Evolutionary conservation across 1,140 invertebrate species (phyloP), one percentile per base, ranked within the genome.

Genomic region (Eumeta japonica): DNA sequence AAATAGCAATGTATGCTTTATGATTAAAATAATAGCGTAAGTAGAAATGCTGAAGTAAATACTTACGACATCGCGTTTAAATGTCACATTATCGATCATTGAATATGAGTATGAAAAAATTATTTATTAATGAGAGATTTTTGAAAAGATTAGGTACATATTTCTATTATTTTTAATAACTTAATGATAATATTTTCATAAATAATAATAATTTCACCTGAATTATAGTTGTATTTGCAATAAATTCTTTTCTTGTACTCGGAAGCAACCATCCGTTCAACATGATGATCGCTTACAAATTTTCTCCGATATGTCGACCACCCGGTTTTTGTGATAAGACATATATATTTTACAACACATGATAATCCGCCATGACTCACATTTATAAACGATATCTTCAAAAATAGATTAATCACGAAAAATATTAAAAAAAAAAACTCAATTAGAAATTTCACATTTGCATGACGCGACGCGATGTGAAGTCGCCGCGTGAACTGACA

Each of bases 331-430:
- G 42, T 44, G 46, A 44, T 44, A 47, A n/a, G n/a, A n/a, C n/a
- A n/a, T n/a, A n/a, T n/a, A 52, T 35, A 68, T 61, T 63, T 73
- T 67, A 64, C 40, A 55, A 55, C 55, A 63, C 65, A 73, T 73
- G 61, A 68, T 70, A 67, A 45, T 52, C 55, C 45, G 58, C 56
- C 65, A 73, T 73, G 45, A 53, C 52, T 39, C 52, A 53, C 49
- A 47, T 57, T 60, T 61, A 68, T 65, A 73, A 66, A 73, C 45
- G 65, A 68, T 73, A 66, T 60, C 55, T 47, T 73, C 68, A 63
- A 73, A 73, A 73, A 73, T 62, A 67, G 56, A 63, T 52, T 47
- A 40, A n/a, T n/a, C 50, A 65, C 53, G 62, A 73, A 73, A 73
- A 68, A 68, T 73, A 63, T 60, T 55, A 58, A 58, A 73, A 72